A percentile compares a stretch with the other conserved stretches of the same genome.
Conservation (phyloP, 2,888 invertebrate species). For the Spatulosminthurus flaviceps region DNA sequence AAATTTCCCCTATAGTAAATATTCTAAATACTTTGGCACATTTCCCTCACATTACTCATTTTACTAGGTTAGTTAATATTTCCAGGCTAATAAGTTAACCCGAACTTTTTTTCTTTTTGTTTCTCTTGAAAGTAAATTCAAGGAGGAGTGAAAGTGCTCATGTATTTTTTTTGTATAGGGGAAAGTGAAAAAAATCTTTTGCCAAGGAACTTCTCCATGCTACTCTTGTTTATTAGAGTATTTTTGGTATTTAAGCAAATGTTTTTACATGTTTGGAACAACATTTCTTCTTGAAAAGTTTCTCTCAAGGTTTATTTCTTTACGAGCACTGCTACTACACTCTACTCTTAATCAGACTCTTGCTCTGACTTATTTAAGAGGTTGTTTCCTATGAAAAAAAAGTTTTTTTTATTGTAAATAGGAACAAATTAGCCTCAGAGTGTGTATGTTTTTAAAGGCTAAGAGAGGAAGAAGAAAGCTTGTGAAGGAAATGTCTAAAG, state of each 20-base stretch:
- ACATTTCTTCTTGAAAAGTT: no score
- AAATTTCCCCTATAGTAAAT: not conserved
- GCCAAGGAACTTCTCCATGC: not conserved
- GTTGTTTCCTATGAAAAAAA: not conserved
- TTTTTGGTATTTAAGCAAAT: not conserved
- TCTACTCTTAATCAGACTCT: not conserved
- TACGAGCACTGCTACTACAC: not conserved
- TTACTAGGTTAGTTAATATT: not conserved
- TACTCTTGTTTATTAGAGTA: not conserved
- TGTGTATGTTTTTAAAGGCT: conserved; percentile 1
- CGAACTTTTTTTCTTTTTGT: not conserved
- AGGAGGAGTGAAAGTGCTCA: not conserved
- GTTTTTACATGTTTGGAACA: not conserved
- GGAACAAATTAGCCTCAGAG: conserved; percentile 33
- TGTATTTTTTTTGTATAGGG: not conserved
- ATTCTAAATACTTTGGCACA: not conserved
- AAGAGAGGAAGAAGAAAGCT: no score
- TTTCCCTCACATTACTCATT: no score
- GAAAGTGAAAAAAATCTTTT: not conserved
- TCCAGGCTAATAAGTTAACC: not conserved
- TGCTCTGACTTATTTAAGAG: not conserved
- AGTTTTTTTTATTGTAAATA: conserved; percentile 35
- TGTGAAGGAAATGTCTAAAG: not conserved
- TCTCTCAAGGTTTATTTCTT: no score
- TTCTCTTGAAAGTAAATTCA: not conserved